Conservation (phyloP, 2,797 vertebrate genomes). For the Bovichtus variegatus region DNA sequence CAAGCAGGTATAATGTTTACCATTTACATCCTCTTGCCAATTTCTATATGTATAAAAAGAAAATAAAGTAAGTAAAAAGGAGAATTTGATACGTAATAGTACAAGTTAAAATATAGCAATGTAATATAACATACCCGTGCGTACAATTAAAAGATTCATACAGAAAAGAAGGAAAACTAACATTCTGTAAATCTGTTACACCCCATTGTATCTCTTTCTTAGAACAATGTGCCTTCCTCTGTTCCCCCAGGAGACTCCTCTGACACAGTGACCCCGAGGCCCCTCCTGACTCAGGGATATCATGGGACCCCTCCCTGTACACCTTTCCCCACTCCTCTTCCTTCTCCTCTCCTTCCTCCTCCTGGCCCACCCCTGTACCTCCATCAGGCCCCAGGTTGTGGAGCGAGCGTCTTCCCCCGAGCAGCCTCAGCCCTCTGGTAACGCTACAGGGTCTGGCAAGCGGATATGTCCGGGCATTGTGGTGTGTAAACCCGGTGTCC, state of each 20-base stretch:
- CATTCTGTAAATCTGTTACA: neutral
- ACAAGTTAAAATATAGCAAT: no score
- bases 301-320: constrained; percentile 59
- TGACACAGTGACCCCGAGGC: constrained; percentile 45
- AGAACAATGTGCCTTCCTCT: constrained; percentile 7
- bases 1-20: no score
- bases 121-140: no score
- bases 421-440: constrained; percentile 48
- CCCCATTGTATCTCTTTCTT: neutral
- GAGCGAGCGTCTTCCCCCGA: constrained; percentile 49
- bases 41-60: no score
- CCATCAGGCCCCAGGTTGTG: constrained; percentile 62
- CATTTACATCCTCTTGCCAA: no score
- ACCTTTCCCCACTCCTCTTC: constrained; percentile 50
- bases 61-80: no score
- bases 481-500: constrained; percentile 88
- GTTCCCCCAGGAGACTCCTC: constrained; percentile 56
- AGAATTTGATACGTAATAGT: no score
- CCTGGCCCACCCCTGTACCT: constrained; percentile 61
- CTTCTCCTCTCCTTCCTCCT: constrained; percentile 58
- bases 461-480: constrained; percentile 63
- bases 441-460: constrained; percentile 56
- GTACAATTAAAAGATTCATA: no score
- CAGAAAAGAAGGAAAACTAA: no score
- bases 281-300: constrained; percentile 51